Base-by-base conservation (phyloP, 2,113 vertebrate species). In the Rhombomys opimus region DNA sequence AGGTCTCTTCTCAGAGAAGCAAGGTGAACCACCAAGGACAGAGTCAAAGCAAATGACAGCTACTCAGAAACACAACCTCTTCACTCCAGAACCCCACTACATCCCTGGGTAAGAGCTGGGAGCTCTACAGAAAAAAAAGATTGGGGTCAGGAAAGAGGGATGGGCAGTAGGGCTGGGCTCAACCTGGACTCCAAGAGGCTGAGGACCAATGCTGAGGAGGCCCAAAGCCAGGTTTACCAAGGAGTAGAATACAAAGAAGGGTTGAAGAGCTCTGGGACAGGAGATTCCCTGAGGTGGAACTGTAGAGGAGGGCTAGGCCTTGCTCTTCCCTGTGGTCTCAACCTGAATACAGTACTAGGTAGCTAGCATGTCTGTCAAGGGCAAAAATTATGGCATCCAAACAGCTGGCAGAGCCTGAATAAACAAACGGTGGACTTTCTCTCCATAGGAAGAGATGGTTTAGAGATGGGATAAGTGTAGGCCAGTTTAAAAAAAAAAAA, bases 61-160 rank as follows among this genome's bases (percentile, higher is more conserved):
- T 5, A 57, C 96, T 52, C 93, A 90, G 91, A 97, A 93, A 65
- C 96, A 97, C n/a, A 32, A 4, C 52, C 96, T 98, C 75, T 95
- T 97, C 94, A 95, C 96, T 0, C 97, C 97, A 0, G 97, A 98
- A 23, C 98, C 98, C 4, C 97, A 97, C 94, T 98, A 98, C 0
- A 95, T 98, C 87, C 98, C 98, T 20, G 97, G 98, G 97, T 98
- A 20, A 96, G 97, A 54, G 7, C 18, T 0, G 20, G 35, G 50
- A 17, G 22, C n/a, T 46, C 93, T 1, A n/a, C 1, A 13, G n/a
- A 30, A 52, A 57, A 10, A 38, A 18, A 23, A 35, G 46, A n/a
- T 68, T 50, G 88, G 23, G 65, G 46, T 30, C 41, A 15, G 30
- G 13, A 22, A 0, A 1, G 7, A 23, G 32, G 78, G 8, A n/a